Conservation (phyloP, 2,888 invertebrate species). For the Ischnura elegans region DNA sequence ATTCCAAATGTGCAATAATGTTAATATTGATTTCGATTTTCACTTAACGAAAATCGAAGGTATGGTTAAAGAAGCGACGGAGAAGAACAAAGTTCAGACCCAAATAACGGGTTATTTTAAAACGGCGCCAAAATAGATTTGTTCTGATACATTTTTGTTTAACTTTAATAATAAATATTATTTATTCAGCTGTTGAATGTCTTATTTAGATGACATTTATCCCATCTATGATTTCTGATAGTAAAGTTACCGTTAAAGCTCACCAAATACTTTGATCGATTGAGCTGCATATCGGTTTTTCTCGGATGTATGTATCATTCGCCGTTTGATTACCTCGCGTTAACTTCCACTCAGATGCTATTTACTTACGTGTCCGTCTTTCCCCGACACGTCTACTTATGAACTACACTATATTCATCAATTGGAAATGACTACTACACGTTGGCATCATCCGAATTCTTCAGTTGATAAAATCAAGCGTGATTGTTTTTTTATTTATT, state of each 20-base stretch:
- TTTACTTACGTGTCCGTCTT: background rate
- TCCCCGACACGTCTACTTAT: background rate
- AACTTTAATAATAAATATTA: background rate
- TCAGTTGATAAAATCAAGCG: background rate
- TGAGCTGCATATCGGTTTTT: background rate
- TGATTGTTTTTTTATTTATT: background rate
- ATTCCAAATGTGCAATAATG: background rate
- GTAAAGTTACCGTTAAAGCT: background rate
- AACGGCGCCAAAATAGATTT: background rate
- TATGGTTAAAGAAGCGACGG: too few relatives aligned
- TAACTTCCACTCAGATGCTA: background rate
- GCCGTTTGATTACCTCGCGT: background rate
- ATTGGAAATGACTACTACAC: background rate
- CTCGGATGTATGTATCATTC: background rate
- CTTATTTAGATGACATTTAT: background rate
- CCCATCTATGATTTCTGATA: background rate
- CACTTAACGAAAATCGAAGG: background rate
- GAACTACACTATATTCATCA: background rate
- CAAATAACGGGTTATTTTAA: background rate
- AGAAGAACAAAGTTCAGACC: background rate
- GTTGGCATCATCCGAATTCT: background rate
- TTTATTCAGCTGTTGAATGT: background rate
- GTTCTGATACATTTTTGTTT: background rate
- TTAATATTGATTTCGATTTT: background rate
- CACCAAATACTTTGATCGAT: background rate